Evolutionary conservation across 2,888 invertebrate species (phyloP), one percentile per base, ranked within the genome.

Genomic region (Phengaris arion): DNA sequence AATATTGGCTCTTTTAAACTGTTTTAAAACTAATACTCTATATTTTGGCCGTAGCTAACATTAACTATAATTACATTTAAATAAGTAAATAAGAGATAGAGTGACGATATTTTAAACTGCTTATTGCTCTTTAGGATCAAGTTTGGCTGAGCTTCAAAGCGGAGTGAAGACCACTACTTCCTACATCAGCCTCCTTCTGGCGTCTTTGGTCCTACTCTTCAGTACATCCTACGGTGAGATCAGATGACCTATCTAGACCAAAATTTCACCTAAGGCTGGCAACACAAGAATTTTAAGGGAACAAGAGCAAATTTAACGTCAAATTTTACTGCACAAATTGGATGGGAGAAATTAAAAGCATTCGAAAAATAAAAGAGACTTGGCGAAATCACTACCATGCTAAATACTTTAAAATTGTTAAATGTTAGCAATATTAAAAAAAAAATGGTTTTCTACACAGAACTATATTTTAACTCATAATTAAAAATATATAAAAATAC

Each of bases 131-230:
- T 75, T 86, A 93, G 93, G 93, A 77, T 93, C 93, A 51, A 93
- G 93, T 75, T 82, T 92, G 74, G 93, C 92, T 1, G 93, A 93
- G 79, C 85, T 93, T 10, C 93, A 93, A 78, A 93, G 93, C 77
- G 92, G 92, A 35, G 92, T 91, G 35, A 91, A 92, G 78, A 89
- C 89, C 0, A 89, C 89, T 4, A 89, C 89, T 2, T 88, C 89
- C 81, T 92, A 90, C 82, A 80, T 87, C 55, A 86, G 87, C 78
- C 82, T 92, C 0, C 82, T 92, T 2, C 79, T 91, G 52, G 83
- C 88, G 4, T 85, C 88, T 4, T 80, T 89, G 59, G 79, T 92
- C 35, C 78, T 91, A 68, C 84, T 87, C 5, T 81, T 88, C 57
- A 83, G 87, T 68, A 84, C 84, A 75, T 82, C 83, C 75, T 86